A percentile compares a stretch with the other conserved stretches of the same genome.
phyloP scores from a whole-genome alignment of 64 coral and sea anemone genomes.

The Pocillopora verrucosa region DNA sequence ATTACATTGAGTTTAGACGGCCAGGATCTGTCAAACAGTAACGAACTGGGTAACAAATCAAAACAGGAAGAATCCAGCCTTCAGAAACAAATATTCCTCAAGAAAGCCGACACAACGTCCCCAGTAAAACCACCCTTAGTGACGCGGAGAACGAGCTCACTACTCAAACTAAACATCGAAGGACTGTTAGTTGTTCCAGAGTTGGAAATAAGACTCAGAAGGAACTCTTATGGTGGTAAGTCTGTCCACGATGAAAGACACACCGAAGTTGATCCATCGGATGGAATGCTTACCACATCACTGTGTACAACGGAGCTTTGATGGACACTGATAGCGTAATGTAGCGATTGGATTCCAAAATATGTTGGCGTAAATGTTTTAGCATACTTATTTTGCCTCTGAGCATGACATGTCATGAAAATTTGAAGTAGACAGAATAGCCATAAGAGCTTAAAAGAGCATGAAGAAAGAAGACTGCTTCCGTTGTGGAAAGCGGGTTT shows the following conservation, averaged over 20 bases:
- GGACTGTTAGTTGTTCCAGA: slow-evolving; percentile 36
- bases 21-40: not conserved
- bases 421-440: too few species aligned
- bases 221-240: slow-evolving; percentile 2
- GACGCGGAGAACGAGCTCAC: slow-evolving; percentile 24
- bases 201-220: slow-evolving; percentile 27
- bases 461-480: too few species aligned
- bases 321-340: not conserved
- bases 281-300: slow-evolving; percentile 35
- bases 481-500: too few species aligned
- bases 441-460: too few species aligned
- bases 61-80: not conserved
- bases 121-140: not conserved
- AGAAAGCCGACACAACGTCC: not conserved
- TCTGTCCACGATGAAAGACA: not conserved
- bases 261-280: slow-evolving; percentile 20
- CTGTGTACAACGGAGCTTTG: slow-evolving; percentile 34
- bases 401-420: too few species aligned
- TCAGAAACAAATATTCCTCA: not conserved
- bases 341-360: not conserved
- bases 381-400: too few species aligned
- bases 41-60: not conserved
- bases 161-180: slow-evolving; percentile 21
- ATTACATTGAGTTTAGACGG: not conserved
- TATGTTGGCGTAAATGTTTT: too few species aligned